phyloP scores from a whole-genome alignment of 2,797 vertebrate genomes.

The Sebastiscus albofasciatus region DNA sequence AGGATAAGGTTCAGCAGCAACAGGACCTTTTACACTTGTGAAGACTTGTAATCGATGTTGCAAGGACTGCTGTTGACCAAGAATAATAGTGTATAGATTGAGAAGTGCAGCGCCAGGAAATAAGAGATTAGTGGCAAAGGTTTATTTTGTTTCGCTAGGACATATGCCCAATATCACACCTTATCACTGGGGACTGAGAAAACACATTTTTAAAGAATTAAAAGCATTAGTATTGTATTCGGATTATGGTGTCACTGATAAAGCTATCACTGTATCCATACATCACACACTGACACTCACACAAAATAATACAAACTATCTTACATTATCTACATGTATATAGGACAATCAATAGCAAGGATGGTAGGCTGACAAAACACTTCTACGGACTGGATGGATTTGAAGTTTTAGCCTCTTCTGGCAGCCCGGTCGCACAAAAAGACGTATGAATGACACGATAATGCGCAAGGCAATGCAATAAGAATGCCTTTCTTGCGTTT shows the following conservation, averaged over 20 bases:
- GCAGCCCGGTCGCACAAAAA: too few species aligned
- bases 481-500: too few species aligned
- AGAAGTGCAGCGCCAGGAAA: neutral
- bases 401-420: neutral
- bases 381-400: neutral
- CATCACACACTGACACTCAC: neutral
- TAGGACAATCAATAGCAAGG: neutral
- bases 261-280: neutral
- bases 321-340: neutral
- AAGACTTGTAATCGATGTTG: neutral
- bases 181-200: neutral
- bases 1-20: neutral
- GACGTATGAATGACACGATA: too few species aligned
- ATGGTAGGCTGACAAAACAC: neutral
- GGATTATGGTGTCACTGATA: neutral
- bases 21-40: neutral
- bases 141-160: neutral
- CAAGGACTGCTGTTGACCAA: neutral
- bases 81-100: neutral
- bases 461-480: too few species aligned
- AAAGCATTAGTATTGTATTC: neutral
- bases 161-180: neutral
- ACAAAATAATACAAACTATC: neutral
- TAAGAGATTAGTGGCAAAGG: constrained; percentile 1
- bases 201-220: constrained; percentile 7